Evolutionary conservation across 1,140 invertebrate genomes (phyloP).

Genomic region (Penaeus indicus): DNA sequence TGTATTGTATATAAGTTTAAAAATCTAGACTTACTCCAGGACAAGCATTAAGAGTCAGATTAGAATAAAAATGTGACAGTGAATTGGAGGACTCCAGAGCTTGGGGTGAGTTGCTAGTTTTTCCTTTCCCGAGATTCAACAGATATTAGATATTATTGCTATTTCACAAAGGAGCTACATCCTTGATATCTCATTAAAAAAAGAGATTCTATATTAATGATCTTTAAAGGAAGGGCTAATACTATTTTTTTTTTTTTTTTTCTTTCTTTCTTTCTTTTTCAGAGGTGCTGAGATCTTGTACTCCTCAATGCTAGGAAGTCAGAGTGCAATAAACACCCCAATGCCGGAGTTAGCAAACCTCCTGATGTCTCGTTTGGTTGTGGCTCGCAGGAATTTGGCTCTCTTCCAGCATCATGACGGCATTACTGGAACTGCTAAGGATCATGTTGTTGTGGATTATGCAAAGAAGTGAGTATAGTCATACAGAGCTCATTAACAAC

Average conservation of each 20-base stretch:
- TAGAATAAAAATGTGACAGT: too few relatives aligned
- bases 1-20: too few relatives aligned
- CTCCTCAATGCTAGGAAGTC: conserved; percentile 74
- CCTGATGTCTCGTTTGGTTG: conserved; percentile 76
- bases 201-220: background rate
- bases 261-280: conserved; percentile 19
- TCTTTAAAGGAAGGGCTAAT: background rate
- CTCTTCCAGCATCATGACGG: conserved; percentile 99
- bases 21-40: too few relatives aligned
- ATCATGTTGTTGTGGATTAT: conserved; percentile 93
- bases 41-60: too few relatives aligned
- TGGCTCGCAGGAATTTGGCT: conserved; percentile 83
- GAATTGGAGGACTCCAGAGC: too few relatives aligned
- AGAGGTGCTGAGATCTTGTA: conserved; percentile 88
- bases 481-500: background rate
- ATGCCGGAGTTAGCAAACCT: conserved; percentile 60
- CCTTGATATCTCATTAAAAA: background rate
- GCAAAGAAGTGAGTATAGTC: conserved; percentile 79
- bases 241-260: background rate
- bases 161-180: too few relatives aligned
- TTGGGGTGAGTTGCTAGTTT: too few relatives aligned
- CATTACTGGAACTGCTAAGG: conserved; percentile 93
- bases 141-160: too few relatives aligned
- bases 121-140: too few relatives aligned
- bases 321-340: conserved; percentile 27